Conservation (phyloP, 2,888 invertebrate species). For the Tetranychus truncatus region DNA sequence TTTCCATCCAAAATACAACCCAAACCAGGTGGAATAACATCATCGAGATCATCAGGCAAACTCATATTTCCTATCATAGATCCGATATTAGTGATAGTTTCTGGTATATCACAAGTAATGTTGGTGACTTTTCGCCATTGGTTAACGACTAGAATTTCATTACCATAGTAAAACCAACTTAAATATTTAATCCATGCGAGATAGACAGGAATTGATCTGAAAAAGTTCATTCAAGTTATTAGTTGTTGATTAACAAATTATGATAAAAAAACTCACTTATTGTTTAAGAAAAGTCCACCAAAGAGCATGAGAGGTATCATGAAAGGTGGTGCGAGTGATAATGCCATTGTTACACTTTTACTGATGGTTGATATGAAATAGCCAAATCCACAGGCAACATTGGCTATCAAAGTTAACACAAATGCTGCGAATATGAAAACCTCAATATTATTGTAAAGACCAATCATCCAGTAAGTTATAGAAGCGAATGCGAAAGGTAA, state of each 20-base stretch:
- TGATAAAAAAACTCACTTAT: constrained; percentile 41
- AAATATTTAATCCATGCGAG: constrained; percentile 67
- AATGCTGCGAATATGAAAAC: background rate
- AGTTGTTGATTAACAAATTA: too few relatives aligned
- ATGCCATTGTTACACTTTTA: constrained; percentile 62
- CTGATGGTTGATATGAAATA: constrained; percentile 77
- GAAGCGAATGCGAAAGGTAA: constrained; percentile 63
- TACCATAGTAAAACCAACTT: constrained; percentile 81
- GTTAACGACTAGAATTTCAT: constrained; percentile 68
- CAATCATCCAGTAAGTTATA: constrained; percentile 67
- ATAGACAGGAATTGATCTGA: constrained; percentile 51
- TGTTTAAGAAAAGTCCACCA: constrained; percentile 84
- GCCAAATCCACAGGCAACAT: constrained; percentile 35
- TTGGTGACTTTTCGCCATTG: constrained; percentile 63
- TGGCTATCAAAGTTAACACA: background rate
- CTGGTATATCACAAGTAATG: constrained; percentile 46
- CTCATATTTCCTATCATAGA: background rate
- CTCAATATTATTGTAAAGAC: constrained; percentile 2
- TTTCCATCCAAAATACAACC: constrained; percentile 45
- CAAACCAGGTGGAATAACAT: background rate
- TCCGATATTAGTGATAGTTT: background rate
- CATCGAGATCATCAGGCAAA: background rate
- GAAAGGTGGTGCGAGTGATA: constrained; percentile 73
- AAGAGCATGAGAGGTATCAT: constrained; percentile 84
- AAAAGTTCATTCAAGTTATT: constrained; percentile 16